Evolutionary conservation across 2,797 vertebrate species (phyloP).

Genomic region (Ciconia nigra): DNA sequence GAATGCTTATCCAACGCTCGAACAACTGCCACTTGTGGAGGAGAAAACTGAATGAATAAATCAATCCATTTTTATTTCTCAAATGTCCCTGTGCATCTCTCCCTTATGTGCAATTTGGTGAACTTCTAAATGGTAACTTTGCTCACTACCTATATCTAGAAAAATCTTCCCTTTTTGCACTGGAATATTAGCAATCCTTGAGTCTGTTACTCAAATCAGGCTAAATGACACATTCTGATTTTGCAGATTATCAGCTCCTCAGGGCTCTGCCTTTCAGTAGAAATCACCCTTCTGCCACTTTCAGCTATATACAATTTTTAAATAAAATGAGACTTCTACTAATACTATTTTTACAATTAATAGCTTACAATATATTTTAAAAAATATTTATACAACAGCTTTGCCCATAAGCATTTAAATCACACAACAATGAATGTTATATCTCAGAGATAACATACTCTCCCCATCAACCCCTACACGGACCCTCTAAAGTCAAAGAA

Average conservation of each 20-base stretch:
- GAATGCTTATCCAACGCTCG: neutral
- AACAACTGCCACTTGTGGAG: neutral
- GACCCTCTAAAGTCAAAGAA: neutral
- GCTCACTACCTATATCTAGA: neutral
- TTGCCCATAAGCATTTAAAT: neutral
- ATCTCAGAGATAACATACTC: neutral
- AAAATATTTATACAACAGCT: neutral
- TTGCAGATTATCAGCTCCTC: neutral
- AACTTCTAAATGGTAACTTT: neutral
- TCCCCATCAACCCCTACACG: rapidly evolving
- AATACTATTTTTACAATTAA: neutral
- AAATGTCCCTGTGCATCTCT: neutral
- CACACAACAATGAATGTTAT: neutral
- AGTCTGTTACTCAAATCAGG: neutral
- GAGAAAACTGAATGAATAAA: neutral
- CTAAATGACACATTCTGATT: neutral
- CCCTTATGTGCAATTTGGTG: neutral
- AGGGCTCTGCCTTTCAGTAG: neutral
- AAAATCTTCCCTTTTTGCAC: neutral
- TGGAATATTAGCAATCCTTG: neutral
- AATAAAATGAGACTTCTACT: neutral
- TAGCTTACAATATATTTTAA: neutral
- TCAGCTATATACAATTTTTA: neutral
- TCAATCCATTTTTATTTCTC: neutral
- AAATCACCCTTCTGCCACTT: neutral